Conservation (phyloP, 2,113 vertebrate species). For the Lipotes vexillifer region DNA sequence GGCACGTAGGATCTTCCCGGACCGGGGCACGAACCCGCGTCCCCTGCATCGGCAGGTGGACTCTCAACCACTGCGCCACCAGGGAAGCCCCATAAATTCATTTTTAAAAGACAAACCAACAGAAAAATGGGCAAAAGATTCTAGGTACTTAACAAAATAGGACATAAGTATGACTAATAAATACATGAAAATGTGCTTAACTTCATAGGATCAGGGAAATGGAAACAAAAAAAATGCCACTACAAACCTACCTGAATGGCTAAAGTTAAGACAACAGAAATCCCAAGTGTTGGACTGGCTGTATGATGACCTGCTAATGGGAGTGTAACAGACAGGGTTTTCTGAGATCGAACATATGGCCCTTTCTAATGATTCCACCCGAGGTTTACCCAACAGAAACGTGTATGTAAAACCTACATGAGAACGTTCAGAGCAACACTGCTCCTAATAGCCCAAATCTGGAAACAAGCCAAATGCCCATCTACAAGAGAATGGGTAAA, state of each 20-base stretch:
- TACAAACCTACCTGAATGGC: not conserved
- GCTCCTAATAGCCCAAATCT: not conserved
- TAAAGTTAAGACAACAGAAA: not conserved
- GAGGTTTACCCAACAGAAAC: not conserved
- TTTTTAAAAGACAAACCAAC: not conserved
- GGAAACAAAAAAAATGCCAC: not conserved
- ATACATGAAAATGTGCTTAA: not conserved
- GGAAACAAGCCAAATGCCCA: not conserved
- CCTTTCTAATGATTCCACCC: not conserved
- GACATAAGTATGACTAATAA: not conserved
- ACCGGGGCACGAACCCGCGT: too few relatives aligned
- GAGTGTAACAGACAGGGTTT: not conserved
- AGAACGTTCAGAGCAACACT: not conserved
- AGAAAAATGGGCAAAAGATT: not conserved
- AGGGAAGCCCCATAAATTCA: not conserved
- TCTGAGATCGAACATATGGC: not conserved
- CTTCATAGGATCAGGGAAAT: not conserved
- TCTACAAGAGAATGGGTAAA: not conserved
- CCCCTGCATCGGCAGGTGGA: too few relatives aligned
- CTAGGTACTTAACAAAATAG: not conserved
- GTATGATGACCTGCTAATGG: not conserved
- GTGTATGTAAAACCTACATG: not conserved
- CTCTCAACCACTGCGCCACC: too few relatives aligned
- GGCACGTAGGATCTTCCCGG: too few relatives aligned
- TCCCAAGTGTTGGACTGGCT: not conserved